Percentiles rank a stretch among this genome's conserved stretches.
Conservation (phyloP, 2,797 vertebrate genomes). For the Podargus strigoides region DNA sequence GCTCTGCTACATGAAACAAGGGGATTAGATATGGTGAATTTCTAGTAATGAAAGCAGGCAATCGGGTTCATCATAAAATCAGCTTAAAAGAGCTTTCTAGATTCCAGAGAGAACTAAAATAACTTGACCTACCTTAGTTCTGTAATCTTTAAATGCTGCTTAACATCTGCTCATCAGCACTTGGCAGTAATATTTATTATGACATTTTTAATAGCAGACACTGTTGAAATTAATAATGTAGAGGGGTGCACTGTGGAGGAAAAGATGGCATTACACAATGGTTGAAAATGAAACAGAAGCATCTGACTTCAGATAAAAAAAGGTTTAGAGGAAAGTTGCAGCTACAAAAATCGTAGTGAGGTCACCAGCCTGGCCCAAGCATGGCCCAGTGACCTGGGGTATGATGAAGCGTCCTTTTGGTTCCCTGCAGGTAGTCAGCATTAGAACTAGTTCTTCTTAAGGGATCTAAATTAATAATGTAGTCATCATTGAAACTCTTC, state of each 20-base stretch:
- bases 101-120: constrained; percentile 62
- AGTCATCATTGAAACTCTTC: neutral
- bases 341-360: neutral
- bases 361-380: neutral
- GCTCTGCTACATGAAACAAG: neutral
- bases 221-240: neutral
- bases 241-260: neutral
- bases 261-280: neutral
- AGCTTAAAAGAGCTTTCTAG: constrained; percentile 62
- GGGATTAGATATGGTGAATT: constrained; percentile 54
- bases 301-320: neutral
- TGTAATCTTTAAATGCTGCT: constrained; percentile 67
- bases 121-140: constrained; percentile 61
- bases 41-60: constrained; percentile 54
- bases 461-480: no score
- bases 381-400: neutral
- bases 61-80: constrained; percentile 50
- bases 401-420: neutral
- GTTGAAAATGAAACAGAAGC: neutral
- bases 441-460: neutral
- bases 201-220: neutral
- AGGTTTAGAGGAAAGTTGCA: neutral
- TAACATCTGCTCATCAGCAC: constrained; percentile 48
- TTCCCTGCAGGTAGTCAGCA: neutral
- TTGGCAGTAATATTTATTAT: neutral